phyloP scores from a whole-genome alignment of 2,113 vertebrate species.

The Halichoerus grypus region DNA sequence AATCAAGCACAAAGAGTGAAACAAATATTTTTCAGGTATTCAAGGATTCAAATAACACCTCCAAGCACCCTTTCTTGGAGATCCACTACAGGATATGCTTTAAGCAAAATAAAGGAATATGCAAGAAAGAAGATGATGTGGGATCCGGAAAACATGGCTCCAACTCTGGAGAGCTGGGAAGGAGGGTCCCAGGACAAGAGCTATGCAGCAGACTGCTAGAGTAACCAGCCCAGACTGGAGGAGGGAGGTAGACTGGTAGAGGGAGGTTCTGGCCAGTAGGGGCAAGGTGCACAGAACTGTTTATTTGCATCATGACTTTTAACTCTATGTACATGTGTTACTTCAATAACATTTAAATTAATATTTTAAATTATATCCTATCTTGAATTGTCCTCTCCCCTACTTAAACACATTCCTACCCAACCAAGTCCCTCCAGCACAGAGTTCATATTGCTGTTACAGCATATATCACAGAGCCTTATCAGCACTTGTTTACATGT shows the following conservation, averaged over 20 bases:
- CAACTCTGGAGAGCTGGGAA: background rate
- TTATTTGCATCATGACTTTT: background rate
- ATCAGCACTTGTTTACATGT: slow-evolving; percentile 3
- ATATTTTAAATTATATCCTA: background rate
- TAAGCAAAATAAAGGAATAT: slow-evolving; percentile 11
- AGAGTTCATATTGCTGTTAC: background rate
- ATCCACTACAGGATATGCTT: background rate
- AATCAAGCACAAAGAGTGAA: background rate
- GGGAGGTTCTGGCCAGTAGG: background rate
- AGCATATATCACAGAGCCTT: background rate
- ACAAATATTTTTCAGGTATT: slow-evolving; percentile 6
- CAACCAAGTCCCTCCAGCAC: background rate
- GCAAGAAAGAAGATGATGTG: background rate
- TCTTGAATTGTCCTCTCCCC: slow-evolving; percentile 7
- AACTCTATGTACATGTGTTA: background rate
- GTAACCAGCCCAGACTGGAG: background rate
- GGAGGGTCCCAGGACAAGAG: background rate
- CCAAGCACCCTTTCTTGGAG: background rate
- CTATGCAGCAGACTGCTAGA: background rate
- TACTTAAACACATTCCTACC: background rate
- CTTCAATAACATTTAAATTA: slow-evolving; percentile 38
- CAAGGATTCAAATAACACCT: background rate
- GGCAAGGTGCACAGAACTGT: background rate
- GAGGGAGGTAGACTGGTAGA: background rate
- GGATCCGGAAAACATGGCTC: background rate